phyloP scores from a whole-genome alignment of 64 coral and sea anemone genomes.

The Exaiptasia diaphana region DNA sequence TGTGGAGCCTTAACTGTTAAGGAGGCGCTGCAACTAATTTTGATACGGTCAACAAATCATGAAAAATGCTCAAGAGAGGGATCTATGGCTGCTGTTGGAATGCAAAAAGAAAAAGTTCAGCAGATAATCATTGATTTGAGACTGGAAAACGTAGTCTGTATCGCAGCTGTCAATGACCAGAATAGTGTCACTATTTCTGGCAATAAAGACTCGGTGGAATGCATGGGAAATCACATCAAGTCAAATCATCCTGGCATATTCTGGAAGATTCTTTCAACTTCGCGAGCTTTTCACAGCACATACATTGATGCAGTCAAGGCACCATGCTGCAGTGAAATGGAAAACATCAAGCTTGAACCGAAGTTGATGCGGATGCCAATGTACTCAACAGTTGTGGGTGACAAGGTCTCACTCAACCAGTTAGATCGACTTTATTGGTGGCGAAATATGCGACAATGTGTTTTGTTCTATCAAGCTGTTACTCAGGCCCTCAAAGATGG shows the following conservation, averaged over 20 bases:
- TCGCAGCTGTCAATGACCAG: conserved; percentile 62
- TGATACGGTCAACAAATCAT: conserved; percentile 43
- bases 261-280: conserved; percentile 56
- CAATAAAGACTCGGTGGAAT: conserved; percentile 36
- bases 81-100: conserved; percentile 67
- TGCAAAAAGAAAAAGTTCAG: conserved; percentile 29
- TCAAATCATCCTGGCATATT: conserved; percentile 9
- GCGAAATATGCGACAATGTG: conserved; percentile 57
- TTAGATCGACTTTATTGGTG: conserved; percentile 68
- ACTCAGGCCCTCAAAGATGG: conserved; percentile 45
- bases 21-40: conserved; percentile 43
- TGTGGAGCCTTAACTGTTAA: conserved; percentile 38
- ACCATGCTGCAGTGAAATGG: conserved; percentile 27
- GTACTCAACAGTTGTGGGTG: conserved; percentile 64
- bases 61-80: conserved; percentile 43
- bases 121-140: conserved; percentile 47
- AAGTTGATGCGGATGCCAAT: conserved; percentile 28
- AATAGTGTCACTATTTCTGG: conserved; percentile 69
- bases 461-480: conserved; percentile 59
- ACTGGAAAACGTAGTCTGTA: conserved; percentile 30
- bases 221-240: conserved; percentile 43
- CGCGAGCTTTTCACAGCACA: conserved; percentile 69
- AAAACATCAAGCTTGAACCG: conserved; percentile 19
- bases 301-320: conserved; percentile 53
- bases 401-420: conserved; percentile 44